phyloP scores from a whole-genome alignment of 2,113 vertebrate species.

The Pogonocichla stellata region DNA sequence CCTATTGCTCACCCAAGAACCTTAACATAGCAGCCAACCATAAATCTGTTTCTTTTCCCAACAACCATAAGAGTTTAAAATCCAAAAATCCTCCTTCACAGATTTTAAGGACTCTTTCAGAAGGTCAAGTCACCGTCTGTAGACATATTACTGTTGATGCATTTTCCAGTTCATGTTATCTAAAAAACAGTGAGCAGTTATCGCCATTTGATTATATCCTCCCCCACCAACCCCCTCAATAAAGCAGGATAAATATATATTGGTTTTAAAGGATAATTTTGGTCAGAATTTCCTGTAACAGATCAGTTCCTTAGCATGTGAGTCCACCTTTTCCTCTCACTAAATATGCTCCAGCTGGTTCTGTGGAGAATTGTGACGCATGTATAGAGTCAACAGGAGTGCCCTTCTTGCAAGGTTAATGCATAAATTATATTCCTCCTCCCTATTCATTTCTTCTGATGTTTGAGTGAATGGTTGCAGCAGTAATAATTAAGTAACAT shows the following conservation, averaged over 20 bases:
- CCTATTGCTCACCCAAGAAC: neutral
- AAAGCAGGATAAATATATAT: neutral
- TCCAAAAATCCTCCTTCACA: neutral
- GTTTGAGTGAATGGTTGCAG: slow-evolving; percentile 23
- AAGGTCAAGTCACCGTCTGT: neutral
- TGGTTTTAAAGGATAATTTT: neutral
- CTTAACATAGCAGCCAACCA: neutral
- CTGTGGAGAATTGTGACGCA: neutral
- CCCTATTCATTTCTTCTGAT: slow-evolving; percentile 9
- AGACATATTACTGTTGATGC: neutral
- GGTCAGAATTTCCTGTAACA: neutral
- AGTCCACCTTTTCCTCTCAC: neutral
- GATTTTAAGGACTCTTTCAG: neutral
- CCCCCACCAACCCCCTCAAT: neutral
- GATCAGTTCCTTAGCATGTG: neutral
- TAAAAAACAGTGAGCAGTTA: neutral
- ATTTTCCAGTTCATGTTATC: neutral
- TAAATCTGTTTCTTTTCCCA: neutral
- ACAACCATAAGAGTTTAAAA: neutral
- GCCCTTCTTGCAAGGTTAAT: slow-evolving; percentile 21
- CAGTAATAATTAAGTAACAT: neutral
- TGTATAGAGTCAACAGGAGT: neutral
- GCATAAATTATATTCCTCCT: neutral
- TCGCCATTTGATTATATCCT: neutral
- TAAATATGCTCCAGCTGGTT: neutral